A percentile compares a stretch with the other conserved stretches of the same genome.
Evolutionary conservation across 2,888 invertebrate species (phyloP).

Genomic region (Branchellion lobata): DNA sequence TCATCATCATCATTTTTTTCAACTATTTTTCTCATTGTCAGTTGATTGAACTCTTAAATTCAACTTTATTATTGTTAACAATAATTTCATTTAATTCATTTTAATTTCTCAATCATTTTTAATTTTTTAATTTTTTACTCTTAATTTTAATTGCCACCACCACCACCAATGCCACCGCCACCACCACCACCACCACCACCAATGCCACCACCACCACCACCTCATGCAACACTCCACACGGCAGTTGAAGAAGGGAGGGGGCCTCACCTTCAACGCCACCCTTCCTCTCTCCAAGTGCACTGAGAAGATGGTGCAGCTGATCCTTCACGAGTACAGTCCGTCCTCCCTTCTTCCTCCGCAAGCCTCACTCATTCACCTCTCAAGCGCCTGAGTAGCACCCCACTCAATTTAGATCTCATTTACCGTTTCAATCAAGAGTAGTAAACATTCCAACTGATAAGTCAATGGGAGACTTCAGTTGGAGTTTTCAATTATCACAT

Average conservation of each 20-base stretch:
- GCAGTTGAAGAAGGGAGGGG: conserved; percentile 89
- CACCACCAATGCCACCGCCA: conserved; percentile 2
- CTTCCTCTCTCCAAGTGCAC: conserved; percentile 87
- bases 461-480: no score
- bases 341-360: neutral
- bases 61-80: no score
- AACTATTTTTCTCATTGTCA: no score
- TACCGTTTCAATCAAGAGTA: no score
- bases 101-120: no score
- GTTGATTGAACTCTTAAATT: no score
- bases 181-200: neutral
- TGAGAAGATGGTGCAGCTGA: conserved; percentile 95
- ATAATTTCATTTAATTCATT: no score
- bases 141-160: no score
- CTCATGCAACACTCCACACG: conserved; percentile 2
- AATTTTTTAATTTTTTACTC: no score
- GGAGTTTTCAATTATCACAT: neutral
- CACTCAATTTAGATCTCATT: no score
- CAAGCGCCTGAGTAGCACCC: neutral
- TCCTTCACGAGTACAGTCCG: conserved; percentile 96
- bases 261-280: conserved; percentile 93
- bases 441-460: no score
- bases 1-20: no score
- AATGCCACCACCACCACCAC: neutral
- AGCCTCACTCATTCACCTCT: neutral